A percentile compares a stretch with the other conserved stretches of the same genome.
These are phyloP conservation scores for Zaprionus ornatus DNA, from an alignment of 1,140 invertebrate genomes.

Conservation along the genomic window DNA sequence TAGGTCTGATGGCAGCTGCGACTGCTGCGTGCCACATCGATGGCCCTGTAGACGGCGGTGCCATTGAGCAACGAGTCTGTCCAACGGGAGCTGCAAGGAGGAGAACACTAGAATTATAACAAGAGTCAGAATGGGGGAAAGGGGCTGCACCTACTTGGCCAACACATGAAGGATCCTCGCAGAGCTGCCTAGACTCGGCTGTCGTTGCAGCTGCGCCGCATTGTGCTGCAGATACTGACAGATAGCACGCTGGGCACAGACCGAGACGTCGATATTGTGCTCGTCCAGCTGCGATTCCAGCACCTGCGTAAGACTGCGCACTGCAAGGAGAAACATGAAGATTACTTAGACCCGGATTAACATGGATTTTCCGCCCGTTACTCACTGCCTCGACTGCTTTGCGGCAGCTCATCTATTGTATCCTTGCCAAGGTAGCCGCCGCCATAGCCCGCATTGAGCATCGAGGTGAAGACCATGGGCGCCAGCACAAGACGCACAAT, in stretches of 20 bases:
- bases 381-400: constrained; percentile 52
- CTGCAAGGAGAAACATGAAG: constrained; percentile 12
- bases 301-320: constrained; percentile 53
- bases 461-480: constrained; percentile 52
- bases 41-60: constrained; percentile 59
- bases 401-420: not conserved
- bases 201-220: constrained; percentile 17
- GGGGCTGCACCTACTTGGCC: constrained; percentile 33
- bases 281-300: constrained; percentile 67
- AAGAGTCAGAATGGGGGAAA: not conserved
- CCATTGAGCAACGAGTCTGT: constrained; percentile 44
- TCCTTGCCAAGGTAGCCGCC: constrained; percentile 36
- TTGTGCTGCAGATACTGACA: constrained; percentile 65
- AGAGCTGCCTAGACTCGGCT: constrained; percentile 6
- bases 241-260: constrained; percentile 62
- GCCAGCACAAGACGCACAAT: constrained; percentile 64
- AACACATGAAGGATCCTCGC: constrained; percentile 53
- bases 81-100: constrained; percentile 44
- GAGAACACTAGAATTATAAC: not conserved
- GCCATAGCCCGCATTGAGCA: constrained; percentile 28
- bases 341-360: not conserved
- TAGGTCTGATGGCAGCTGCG: constrained; percentile 42
- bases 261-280: constrained; percentile 63
- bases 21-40: constrained; percentile 44
- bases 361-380: not conserved